Percentiles rank a stretch among this genome's conserved stretches.
Evolutionary conservation across 2,888 invertebrate genomes (phyloP).

Genomic region (Rotaria macrura): DNA sequence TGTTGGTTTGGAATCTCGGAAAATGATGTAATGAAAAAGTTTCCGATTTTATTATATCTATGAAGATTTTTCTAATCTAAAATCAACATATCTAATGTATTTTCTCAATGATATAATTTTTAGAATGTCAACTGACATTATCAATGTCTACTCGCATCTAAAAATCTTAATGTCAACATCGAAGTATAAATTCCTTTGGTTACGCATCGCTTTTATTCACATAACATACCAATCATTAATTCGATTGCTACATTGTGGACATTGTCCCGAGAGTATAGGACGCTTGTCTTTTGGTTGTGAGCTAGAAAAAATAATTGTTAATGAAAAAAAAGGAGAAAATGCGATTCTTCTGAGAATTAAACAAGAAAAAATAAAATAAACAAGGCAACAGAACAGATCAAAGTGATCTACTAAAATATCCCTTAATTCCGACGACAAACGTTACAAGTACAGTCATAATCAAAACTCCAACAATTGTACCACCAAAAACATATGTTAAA

Average conservation of each 20-base stretch:
- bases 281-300: constrained; percentile 31
- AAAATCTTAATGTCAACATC: not conserved
- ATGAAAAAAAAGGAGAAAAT: not conserved
- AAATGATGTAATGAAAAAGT: too few species aligned
- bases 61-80: too few species aligned
- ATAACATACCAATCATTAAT: constrained; percentile 26
- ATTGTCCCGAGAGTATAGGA: constrained; percentile 27
- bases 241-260: constrained; percentile 28
- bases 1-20: too few species aligned
- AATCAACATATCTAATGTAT: too few species aligned
- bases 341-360: not conserved
- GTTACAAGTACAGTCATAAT: not conserved
- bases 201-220: too few species aligned
- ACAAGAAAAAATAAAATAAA: not conserved
- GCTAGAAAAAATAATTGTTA: not conserved
- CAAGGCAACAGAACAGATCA: not conserved
- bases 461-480: not conserved
- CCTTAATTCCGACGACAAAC: constrained; percentile 3
- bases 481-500: constrained; percentile 5
- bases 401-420: constrained; percentile 15
- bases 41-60: too few species aligned
- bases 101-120: too few species aligned
- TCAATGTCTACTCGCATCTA: not conserved
- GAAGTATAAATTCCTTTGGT: too few species aligned
- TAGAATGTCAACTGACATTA: too few species aligned